phyloP scores from a whole-genome alignment of 2,113 vertebrate species.

The Dascyllus trimaculatus region DNA sequence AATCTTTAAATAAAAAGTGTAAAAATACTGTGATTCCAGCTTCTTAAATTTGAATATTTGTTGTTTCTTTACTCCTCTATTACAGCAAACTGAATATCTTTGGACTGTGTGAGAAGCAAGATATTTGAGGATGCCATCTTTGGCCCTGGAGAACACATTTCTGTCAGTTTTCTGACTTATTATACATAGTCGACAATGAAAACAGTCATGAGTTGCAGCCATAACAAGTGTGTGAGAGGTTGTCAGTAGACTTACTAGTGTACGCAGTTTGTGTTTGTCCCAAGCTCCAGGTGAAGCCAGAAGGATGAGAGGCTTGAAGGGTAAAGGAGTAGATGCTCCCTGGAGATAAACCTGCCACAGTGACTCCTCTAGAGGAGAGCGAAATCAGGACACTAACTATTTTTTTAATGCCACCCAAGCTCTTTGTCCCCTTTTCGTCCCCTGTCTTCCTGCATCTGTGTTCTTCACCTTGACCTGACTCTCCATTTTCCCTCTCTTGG shows the following conservation, averaged over 20 bases:
- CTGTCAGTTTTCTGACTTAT: no score
- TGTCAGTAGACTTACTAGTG: slow-evolving; percentile 86
- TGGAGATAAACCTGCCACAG: slow-evolving; percentile 83
- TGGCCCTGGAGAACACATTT: no score
- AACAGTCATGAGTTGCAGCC: no score
- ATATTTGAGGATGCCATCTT: no score
- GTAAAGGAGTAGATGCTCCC: slow-evolving; percentile 87
- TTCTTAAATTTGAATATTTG: no score
- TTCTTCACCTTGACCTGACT: slow-evolving; percentile 16
- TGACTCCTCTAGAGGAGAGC: slow-evolving; percentile 70
- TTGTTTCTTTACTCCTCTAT: no score
- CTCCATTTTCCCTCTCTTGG: slow-evolving; percentile 64
- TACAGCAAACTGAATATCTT: no score
- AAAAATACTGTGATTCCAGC: no score
- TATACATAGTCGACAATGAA: no score
- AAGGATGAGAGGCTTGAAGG: slow-evolving; percentile 80
- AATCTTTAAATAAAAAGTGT: no score
- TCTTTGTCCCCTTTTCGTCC: slow-evolving; percentile 14
- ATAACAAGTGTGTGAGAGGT: not conserved
- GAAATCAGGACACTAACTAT: slow-evolving; percentile 55
- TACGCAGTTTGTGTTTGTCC: slow-evolving; percentile 82
- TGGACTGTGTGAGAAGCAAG: no score
- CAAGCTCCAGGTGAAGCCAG: slow-evolving; percentile 81
- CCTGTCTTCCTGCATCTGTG: not conserved
- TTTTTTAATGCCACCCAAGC: slow-evolving; percentile 18